phyloP scores from a whole-genome alignment of 2,113 vertebrate species.

The Micromys minutus region DNA sequence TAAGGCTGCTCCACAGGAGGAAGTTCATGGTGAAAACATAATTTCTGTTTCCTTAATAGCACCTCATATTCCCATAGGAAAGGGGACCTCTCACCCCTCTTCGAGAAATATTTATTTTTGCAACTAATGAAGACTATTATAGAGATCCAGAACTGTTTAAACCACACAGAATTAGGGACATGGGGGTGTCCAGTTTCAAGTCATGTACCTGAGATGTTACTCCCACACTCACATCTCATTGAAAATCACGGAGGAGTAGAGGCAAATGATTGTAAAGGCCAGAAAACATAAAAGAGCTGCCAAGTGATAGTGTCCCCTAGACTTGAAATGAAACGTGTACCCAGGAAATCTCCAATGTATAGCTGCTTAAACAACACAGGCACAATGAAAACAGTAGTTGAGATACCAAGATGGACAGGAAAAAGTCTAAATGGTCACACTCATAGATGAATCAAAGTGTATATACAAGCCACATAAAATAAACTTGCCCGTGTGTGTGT shows the following conservation, averaged over 20 bases:
- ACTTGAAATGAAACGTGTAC: not conserved
- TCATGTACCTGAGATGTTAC: not conserved
- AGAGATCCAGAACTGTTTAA: too few relatives aligned
- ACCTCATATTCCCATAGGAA: too few relatives aligned
- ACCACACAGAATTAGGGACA: not conserved
- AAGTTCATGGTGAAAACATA: not conserved
- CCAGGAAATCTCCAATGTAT: not conserved
- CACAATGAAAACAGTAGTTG: not conserved
- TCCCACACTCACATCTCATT: too few relatives aligned
- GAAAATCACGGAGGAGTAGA: not conserved
- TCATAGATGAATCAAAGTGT: not conserved
- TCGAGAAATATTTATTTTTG: too few relatives aligned
- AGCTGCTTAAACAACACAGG: not conserved
- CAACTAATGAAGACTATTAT: not conserved
- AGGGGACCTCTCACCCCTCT: not conserved
- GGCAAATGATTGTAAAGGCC: not conserved
- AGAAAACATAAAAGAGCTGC: not conserved
- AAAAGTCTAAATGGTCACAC: not conserved
- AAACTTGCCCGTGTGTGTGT: too few relatives aligned
- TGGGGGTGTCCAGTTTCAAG: not conserved
- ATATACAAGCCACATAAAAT: not conserved
- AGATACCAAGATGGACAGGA: not conserved
- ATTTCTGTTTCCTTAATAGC: not conserved
- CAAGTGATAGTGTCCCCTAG: not conserved
- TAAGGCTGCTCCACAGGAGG: too few relatives aligned